Evolutionary conservation across 1,140 invertebrate genomes (phyloP).

Genomic region (Lineus longissimus): DNA sequence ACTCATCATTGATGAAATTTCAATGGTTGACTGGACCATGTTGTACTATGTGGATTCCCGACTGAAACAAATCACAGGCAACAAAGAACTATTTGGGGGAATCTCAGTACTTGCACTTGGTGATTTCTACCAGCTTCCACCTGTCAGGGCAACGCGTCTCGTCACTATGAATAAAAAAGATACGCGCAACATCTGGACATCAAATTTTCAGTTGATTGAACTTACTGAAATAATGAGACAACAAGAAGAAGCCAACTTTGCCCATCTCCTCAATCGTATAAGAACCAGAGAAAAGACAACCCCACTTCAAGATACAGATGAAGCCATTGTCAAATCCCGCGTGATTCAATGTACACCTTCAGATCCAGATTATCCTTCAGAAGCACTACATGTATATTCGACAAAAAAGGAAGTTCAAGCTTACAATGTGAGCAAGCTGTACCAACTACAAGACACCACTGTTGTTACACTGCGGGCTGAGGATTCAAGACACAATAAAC

Average conservation of each 20-base stretch:
- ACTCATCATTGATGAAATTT: conserved; percentile 23
- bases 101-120: background rate
- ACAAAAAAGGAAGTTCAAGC: conserved; percentile 13
- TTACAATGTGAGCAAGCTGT: conserved; percentile 8
- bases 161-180: background rate
- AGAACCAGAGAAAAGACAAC: background rate
- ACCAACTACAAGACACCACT: background rate
- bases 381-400: conserved; percentile 5
- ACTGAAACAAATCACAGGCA: conserved; percentile 8
- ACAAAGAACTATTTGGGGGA: background rate
- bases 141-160: conserved; percentile 1
- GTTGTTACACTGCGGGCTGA: background rate
- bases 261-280: background rate
- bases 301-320: background rate
- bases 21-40: conserved; percentile 21
- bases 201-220: conserved; percentile 1
- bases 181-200: background rate
- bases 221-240: background rate
- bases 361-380: background rate
- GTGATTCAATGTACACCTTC: background rate
- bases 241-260: background rate
- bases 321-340: conserved; percentile 4
- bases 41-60: conserved; percentile 17
- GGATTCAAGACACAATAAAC: background rate
- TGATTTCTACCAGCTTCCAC: conserved; percentile 8